Evolutionary conservation across 2,113 vertebrate genomes (phyloP).

Genomic region (Caloenas nicobarica): DNA sequence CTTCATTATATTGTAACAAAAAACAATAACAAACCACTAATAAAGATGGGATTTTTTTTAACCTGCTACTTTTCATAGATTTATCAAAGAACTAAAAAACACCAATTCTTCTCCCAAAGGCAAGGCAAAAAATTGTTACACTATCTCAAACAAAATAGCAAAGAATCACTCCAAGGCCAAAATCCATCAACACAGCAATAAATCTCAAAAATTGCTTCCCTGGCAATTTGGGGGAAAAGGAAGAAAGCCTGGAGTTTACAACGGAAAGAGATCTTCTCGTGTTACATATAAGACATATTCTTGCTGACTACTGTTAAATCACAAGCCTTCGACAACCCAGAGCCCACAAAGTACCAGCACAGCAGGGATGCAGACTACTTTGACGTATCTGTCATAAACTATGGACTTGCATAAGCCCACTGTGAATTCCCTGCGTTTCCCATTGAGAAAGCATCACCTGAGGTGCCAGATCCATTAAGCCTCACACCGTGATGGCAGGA

Average conservation of each 20-base stretch:
- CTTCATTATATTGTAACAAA: neutral
- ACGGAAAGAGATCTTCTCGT: neutral
- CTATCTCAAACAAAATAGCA: neutral
- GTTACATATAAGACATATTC: neutral
- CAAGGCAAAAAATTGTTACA: neutral
- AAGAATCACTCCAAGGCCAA: constrained; percentile 3
- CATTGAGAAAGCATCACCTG: neutral
- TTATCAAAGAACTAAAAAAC: neutral
- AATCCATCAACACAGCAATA: neutral
- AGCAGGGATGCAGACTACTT: neutral
- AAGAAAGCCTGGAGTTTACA: neutral
- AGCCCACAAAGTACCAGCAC: neutral
- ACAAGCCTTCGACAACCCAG: neutral
- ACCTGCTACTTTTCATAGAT: neutral
- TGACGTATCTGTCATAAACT: neutral
- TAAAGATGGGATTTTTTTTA: neutral
- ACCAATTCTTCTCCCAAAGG: neutral
- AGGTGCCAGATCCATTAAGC: neutral
- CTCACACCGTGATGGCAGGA: neutral
- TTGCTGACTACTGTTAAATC: neutral
- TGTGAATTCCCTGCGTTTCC: neutral
- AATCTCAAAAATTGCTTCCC: neutral
- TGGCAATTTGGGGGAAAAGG: neutral
- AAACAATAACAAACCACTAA: neutral
- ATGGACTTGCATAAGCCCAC: neutral